A percentile compares a stretch with the other conserved stretches of the same genome.
Conservation (phyloP, 2,888 invertebrate genomes). For the Amiota mariae region DNA sequence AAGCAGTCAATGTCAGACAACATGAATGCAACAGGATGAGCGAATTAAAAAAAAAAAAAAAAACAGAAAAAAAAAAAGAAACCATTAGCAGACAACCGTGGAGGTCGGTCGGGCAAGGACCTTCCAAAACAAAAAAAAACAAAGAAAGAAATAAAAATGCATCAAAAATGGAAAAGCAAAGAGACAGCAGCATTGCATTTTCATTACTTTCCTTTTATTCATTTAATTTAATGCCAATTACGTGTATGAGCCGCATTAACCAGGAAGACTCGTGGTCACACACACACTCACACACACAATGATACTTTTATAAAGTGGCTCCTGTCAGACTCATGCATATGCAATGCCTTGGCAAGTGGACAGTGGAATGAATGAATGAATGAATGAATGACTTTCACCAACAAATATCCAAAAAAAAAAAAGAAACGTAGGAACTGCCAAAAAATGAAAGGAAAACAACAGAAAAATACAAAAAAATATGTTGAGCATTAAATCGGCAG, state of each 20-base stretch:
- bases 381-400: constrained; percentile 1
- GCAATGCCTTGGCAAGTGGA: constrained; percentile 6
- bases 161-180: neutral
- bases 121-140: constrained; percentile 26
- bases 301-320: constrained; percentile 21
- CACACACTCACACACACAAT: constrained; percentile 35
- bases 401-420: neutral
- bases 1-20: constrained; percentile 51
- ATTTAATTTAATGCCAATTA: constrained; percentile 69
- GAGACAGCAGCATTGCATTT: constrained; percentile 25
- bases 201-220: constrained; percentile 39
- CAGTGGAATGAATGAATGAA: too few species aligned
- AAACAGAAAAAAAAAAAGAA: constrained; percentile 41
- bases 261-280: constrained; percentile 34
- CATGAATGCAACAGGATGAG: constrained; percentile 49
- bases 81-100: constrained; percentile 34
- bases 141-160: neutral
- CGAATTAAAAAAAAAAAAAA: constrained; percentile 51
- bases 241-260: constrained; percentile 67
- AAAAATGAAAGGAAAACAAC: constrained; percentile 41
- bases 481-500: constrained; percentile 37
- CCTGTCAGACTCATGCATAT: constrained; percentile 18
- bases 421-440: constrained; percentile 35
- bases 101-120: neutral
- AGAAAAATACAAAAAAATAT: constrained; percentile 40